Evolutionary conservation across 2,113 vertebrate genomes (phyloP), one percentile per base, ranked within the genome.

Genomic region (Tiliqua scincoides): DNA sequence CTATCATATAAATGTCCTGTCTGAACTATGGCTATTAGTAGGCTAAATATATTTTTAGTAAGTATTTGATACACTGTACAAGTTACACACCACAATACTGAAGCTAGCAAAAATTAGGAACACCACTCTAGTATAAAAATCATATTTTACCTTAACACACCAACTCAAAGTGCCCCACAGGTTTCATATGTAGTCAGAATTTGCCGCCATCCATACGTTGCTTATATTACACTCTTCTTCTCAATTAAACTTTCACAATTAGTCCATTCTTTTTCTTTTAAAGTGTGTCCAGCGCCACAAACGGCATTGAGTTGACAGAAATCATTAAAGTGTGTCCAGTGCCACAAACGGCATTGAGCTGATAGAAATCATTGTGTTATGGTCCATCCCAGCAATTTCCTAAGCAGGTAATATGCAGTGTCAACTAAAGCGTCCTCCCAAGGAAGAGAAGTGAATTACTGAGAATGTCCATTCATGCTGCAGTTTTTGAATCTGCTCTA

Each of bases 71-170:
- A 62, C 17, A 48, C 14, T 72, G 59, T 52, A 15, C 5, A 79
- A 35, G 23, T 81, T 75, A 79, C 32, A 54, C 43, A 59, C 37
- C 37, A 84, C 48, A 88, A 35, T 32, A 63, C n/a, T 67, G 79
- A 84, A 61, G 43, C 10, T 72, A 73, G 15, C 43, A 59, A 80
- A 48, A 80, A 88, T 68, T 84, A 84, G 68, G 3, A 88, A 88
- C 48, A 88, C 67, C 70, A 68, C 82, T 88, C 37, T 80, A 88
- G 23, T 79, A 84, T 80, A 59, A 88, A 88, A 88, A 88, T 75
- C 52, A 37, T 88, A 74, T 84, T 88, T 88, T 88, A 88, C 87
- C 87, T 88, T 88, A 87, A 83, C 52, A 87, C 54, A 83, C 65
- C 86, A 87, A 78, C 48, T 88, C 82, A 84, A 88, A 88, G 87